A percentile compares a stretch with the other conserved stretches of the same genome.
phyloP scores from a whole-genome alignment of 2,113 vertebrate genomes.

The Trematomus loennbergii region DNA sequence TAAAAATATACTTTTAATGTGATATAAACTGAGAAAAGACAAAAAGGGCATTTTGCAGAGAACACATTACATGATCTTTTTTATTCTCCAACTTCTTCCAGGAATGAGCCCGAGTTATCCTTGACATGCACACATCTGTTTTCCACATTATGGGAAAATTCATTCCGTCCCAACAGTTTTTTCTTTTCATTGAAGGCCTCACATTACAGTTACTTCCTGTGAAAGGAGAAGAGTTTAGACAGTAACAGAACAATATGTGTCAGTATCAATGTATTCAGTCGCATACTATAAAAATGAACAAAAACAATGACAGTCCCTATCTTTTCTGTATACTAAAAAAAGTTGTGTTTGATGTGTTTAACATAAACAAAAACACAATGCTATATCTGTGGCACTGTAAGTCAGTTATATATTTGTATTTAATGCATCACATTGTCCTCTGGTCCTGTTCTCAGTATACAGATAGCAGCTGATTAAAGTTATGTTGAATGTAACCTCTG shows the following conservation, averaged over 20 bases:
- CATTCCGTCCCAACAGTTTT: neutral
- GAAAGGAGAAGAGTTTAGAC: neutral
- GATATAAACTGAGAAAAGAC: too few relatives aligned
- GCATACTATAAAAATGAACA: too few relatives aligned
- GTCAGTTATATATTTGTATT: neutral
- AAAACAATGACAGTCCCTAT: too few relatives aligned
- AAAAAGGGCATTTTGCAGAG: neutral
- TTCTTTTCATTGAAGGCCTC: neutral
- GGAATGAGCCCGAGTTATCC: neutral
- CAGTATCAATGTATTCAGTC: too few relatives aligned
- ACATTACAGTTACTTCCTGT: slow-evolving; percentile 26
- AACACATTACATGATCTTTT: neutral
- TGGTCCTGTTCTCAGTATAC: neutral
- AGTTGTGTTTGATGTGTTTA: neutral
- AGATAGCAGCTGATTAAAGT: neutral
- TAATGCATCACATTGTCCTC: neutral
- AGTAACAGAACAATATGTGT: neutral
- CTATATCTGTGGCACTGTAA: neutral
- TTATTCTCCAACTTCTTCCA: neutral
- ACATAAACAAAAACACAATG: neutral
- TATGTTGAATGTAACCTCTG: neutral
- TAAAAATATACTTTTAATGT: too few relatives aligned
- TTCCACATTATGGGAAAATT: slow-evolving; percentile 22
- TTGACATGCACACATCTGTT: slow-evolving; percentile 29
- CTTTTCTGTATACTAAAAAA: neutral